Base-by-base conservation (phyloP, 1,140 invertebrate genomes). In the Parasteatoda tepidariorum region DNA sequence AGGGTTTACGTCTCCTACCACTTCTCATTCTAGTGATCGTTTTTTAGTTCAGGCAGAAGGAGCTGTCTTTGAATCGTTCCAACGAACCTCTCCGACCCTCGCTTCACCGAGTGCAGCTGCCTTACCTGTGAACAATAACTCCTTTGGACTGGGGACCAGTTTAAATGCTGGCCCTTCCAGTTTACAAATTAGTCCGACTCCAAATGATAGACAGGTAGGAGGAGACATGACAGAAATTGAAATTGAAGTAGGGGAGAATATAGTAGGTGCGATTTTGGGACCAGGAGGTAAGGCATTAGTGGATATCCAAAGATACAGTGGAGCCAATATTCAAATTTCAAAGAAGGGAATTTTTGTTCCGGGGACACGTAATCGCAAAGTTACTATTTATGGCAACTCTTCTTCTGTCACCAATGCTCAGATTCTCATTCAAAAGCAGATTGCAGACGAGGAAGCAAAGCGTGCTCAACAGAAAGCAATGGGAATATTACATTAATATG, bases 301-400 rank as follows among this genome's bases (percentile, higher is more conserved):
- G 88, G 97, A 99, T 92, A 97, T 99, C 90, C 97, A 98, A 91
- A 95, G 97, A 90, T 92, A 95, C 89, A 97, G 95, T 89, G 96
- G 96, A 89, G 96, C 97, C 88, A 97, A 95, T 91, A 97, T 99
- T 90, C 97, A 98, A 92, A 98, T 99, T 90, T 98, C 96, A 86
- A 99, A 99, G 92, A 98, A 98, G 91, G 97, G 97, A 88, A 95
- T 95, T 87, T 98, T 96, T 91, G 95, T 95, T 87, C 96, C 97
- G 85, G 96, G 97, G 89, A 98, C 96, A 84, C 94, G 96, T 89
- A 98, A 98, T 92, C 94, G 97, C 88, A 96, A 98, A 90, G 97
- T 99, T 84, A 97, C 96, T 89, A 97, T 98, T 90, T 94, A 94
- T 88, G 97, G 97, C 90, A 93, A 93, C 87, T 92, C 93, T 86